These are phyloP conservation scores for Agriopis leucophaearia DNA, from an alignment of 2,888 invertebrate species.

Conservation along the genomic window DNA sequence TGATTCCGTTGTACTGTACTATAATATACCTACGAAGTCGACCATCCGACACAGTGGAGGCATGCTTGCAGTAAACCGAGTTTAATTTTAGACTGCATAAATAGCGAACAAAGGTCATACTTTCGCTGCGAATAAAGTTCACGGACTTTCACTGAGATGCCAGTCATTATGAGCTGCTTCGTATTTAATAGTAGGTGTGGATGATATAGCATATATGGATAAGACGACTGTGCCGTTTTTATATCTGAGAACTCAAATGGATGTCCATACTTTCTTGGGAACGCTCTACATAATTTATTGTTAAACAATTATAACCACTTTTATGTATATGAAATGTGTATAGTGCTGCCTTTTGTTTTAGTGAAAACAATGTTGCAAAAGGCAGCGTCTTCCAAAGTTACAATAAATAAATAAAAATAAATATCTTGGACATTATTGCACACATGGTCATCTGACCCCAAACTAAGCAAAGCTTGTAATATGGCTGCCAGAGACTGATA, in stretches of 20 bases:
- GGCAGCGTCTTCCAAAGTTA: too few species aligned
- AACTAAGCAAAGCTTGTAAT: too few species aligned
- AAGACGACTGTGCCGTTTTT: background rate
- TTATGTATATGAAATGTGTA: too few species aligned
- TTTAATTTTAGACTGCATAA: slow-evolving; percentile 13
- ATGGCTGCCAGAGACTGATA: too few species aligned
- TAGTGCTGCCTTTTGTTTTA: too few species aligned
- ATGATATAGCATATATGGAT: background rate
- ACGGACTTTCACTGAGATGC: slow-evolving; percentile 17
- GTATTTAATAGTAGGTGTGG: slow-evolving; percentile 7
- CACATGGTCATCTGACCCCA: too few species aligned
- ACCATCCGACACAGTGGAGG: slow-evolving; percentile 49
- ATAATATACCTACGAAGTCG: slow-evolving; percentile 54
- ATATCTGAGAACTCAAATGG: background rate
- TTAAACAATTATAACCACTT: too few species aligned
- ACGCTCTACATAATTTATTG: too few species aligned
- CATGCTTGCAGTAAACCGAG: slow-evolving; percentile 39
- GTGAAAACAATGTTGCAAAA: too few species aligned
- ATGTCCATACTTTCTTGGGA: background rate
- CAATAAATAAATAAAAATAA: too few species aligned
- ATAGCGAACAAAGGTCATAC: slow-evolving; percentile 13
- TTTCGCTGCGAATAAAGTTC: slow-evolving; percentile 21
- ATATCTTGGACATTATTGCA: too few species aligned
- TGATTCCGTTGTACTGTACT: slow-evolving; percentile 74
- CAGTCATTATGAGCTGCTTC: background rate